These are phyloP conservation scores for Misgurnus mizolepis DNA, from an alignment of 2,113 vertebrate species.

Conservation along the genomic window DNA sequence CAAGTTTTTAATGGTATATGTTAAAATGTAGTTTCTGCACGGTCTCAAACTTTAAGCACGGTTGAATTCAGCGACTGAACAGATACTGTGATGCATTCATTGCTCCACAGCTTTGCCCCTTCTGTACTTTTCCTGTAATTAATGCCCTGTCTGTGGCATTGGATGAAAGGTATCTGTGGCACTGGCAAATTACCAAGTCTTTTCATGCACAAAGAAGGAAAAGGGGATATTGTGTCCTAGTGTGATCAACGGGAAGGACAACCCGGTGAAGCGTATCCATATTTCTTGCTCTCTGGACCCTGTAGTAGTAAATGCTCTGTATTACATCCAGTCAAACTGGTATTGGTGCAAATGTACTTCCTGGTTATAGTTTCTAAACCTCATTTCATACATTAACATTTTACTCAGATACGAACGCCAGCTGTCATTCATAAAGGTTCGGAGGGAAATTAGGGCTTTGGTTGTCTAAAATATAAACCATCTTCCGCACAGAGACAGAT, in stretches of 20 bases:
- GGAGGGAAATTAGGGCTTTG: background rate
- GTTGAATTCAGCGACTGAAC: background rate
- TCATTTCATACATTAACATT: too few species aligned
- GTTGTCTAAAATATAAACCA: background rate
- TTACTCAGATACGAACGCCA: background rate
- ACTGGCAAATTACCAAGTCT: constrained; percentile 14
- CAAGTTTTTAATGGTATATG: too few species aligned
- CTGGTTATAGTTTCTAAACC: background rate
- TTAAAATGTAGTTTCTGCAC: too few species aligned
- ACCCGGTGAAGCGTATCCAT: constrained; percentile 1
- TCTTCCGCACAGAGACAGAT: background rate
- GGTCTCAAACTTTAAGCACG: too few species aligned
- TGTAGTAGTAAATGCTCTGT: background rate
- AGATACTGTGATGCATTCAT: background rate
- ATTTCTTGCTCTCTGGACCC: background rate
- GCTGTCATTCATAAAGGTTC: background rate
- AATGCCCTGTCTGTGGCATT: constrained; percentile 5
- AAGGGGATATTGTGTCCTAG: background rate
- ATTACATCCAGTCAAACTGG: background rate
- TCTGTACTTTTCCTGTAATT: constrained; percentile 6
- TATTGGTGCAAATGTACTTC: background rate
- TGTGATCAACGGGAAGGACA: background rate
- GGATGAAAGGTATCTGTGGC: background rate
- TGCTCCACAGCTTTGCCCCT: background rate
- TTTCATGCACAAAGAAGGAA: background rate